These are phyloP conservation scores for Microhierax caerulescens DNA, from an alignment of 2,797 vertebrate genomes.

Conservation along the genomic window DNA sequence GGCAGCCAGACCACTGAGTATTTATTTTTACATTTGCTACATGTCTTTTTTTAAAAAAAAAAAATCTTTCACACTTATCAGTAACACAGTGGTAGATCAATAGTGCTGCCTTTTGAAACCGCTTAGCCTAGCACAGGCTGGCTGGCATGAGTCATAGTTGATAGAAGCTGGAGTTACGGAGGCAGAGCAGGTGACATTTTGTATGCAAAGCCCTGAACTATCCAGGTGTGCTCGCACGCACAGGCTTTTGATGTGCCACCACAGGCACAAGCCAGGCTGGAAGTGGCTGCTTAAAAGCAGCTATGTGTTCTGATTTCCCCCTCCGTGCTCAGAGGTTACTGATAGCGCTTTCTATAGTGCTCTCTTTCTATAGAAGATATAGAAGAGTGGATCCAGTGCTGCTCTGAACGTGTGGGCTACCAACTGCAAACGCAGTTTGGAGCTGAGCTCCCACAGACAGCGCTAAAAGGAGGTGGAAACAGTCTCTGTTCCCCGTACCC, in stretches of 20 bases:
- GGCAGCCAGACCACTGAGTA: neutral
- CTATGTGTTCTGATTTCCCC: neutral
- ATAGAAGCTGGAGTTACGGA: neutral
- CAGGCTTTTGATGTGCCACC: neutral
- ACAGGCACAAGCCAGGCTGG: neutral
- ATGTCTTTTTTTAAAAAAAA: neutral
- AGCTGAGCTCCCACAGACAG: neutral
- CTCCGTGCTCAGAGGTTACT: neutral
- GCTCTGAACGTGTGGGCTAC: neutral
- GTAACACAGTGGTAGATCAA: neutral
- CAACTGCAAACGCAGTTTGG: neutral
- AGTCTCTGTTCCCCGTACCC: neutral
- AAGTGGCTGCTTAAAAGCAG: neutral
- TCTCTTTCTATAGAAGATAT: neutral
- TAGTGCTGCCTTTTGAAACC: constrained; percentile 18
- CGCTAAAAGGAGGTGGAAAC: neutral
- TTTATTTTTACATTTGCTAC: constrained; percentile 45
- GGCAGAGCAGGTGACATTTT: neutral
- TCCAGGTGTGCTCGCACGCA: neutral
- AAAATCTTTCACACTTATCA: neutral
- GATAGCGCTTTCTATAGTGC: neutral
- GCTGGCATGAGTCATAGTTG: constrained; percentile 14
- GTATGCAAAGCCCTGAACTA: neutral
- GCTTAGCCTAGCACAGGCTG: neutral
- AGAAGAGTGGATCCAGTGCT: neutral